Percentiles rank a stretch among this genome's conserved stretches.
Evolutionary conservation across 2,888 invertebrate genomes (phyloP).

Genomic region (Agonopterix alstromeriana): DNA sequence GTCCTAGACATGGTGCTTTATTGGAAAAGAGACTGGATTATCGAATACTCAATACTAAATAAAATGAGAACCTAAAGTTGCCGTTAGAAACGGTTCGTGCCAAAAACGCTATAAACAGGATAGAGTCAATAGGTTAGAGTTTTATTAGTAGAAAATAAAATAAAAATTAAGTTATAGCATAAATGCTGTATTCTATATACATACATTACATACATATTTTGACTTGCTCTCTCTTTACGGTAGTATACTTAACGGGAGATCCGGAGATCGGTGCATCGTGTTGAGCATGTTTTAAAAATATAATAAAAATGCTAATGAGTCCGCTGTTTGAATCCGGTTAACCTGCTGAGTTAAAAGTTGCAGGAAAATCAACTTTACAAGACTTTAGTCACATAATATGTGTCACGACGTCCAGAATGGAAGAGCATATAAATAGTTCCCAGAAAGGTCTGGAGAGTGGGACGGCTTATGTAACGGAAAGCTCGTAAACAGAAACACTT

Average conservation of each 20-base stretch:
- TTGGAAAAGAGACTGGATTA: too few species aligned
- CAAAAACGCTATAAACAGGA: too few species aligned
- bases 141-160: too few species aligned
- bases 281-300: slow-evolving; percentile 6
- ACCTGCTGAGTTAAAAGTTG: slow-evolving; percentile 10
- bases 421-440: slow-evolving; percentile 64
- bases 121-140: too few species aligned
- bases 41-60: too few species aligned
- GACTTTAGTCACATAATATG: slow-evolving; percentile 57
- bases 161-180: too few species aligned
- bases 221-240: slow-evolving; percentile 9
- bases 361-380: slow-evolving; percentile 43
- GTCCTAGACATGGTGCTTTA: too few species aligned
- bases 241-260: slow-evolving; percentile 17
- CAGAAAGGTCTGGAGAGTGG: slow-evolving; percentile 43
- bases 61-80: too few species aligned
- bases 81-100: too few species aligned
- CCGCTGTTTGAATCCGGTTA: slow-evolving; percentile 18
- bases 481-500: slow-evolving; percentile 58
- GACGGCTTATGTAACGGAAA: slow-evolving; percentile 57
- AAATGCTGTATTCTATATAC: background rate
- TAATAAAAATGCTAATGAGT: slow-evolving; percentile 23
- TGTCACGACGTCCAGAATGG: slow-evolving; percentile 58
- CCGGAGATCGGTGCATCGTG: slow-evolving; percentile 11
- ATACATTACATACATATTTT: background rate